phyloP scores from a whole-genome alignment of 2,113 vertebrate genomes.

The Noctilio leporinus region DNA sequence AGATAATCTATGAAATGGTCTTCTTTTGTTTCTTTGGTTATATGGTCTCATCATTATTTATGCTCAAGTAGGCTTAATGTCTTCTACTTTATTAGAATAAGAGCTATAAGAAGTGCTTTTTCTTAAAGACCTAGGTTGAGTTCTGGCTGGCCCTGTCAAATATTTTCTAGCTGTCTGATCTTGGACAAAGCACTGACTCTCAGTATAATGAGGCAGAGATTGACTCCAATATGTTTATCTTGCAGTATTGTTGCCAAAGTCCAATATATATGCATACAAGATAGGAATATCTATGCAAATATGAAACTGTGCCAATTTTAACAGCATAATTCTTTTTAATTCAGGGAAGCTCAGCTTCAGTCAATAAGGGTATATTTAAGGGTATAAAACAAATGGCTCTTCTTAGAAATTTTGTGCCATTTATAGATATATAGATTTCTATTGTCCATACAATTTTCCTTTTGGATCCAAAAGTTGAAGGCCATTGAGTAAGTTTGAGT shows the following conservation, averaged over 20 bases:
- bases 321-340: background rate
- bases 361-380: too few species aligned
- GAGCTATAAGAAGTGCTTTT: background rate
- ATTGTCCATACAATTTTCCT: background rate
- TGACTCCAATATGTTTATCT: background rate
- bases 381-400: background rate
- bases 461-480: background rate
- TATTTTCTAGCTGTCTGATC: background rate
- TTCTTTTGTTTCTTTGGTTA: background rate
- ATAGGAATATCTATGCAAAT: background rate
- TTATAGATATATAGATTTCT: background rate
- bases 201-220: background rate
- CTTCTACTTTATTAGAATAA: background rate
- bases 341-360: background rate
- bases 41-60: background rate
- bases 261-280: background rate
- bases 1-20: background rate
- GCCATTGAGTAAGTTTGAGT: background rate
- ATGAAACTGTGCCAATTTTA: background rate
- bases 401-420: background rate
- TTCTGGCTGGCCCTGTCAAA: background rate
- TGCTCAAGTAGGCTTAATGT: background rate
- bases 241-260: background rate
- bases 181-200: background rate
- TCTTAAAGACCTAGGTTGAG: background rate